Evolutionary conservation across 2,113 vertebrate species (phyloP), one percentile per base, ranked within the genome.

Genomic region (Desmodus rotundus): DNA sequence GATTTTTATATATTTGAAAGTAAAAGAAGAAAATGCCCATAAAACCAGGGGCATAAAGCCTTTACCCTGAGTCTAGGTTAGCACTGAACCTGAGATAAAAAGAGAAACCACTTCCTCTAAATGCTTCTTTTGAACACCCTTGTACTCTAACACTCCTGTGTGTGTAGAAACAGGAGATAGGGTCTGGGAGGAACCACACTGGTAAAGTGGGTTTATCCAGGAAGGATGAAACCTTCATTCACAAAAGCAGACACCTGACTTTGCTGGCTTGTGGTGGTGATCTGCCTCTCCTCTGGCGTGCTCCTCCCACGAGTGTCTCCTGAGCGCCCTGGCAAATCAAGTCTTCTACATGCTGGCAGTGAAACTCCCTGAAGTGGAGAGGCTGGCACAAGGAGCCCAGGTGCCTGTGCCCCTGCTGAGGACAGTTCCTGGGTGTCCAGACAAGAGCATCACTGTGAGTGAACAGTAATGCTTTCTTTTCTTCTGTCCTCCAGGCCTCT

Each of bases 401-500:
- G 15, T 24, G 19, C 14, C 28, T 3, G 17, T 24, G 20, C 11
- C 50, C 41, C n/a, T 38, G 26, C 68, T 77, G 33, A 84, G 31
- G 11, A 8, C n/a, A 26, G 13, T 86, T 84, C 63, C 41, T 33
- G 84, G 58, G n/a, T 56, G 2, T 63, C 84, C 43, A 2, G 4
- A 10, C 16, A 41, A 72, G 86, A 78, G 20, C 24, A 47, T 74
- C 63, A 68, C 11, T 4, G 0, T 19, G 61, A 77, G 15, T 41
- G 38, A 80, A 56, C 10, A 82, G 31, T 90, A 77, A 93, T 41
- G 7, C 38, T 83, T 97, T 47, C 47, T 85, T 97, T 86, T 96
- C 24, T 96, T 98, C 82, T 97, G 56, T 92, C 97, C 93, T 97
- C 45, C 97, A 99, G 99, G 99, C 99, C 74, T 99, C 99, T 78